Evolutionary conservation across 2,797 vertebrate genomes (phyloP).

Genomic region (Danio aesculapii): DNA sequence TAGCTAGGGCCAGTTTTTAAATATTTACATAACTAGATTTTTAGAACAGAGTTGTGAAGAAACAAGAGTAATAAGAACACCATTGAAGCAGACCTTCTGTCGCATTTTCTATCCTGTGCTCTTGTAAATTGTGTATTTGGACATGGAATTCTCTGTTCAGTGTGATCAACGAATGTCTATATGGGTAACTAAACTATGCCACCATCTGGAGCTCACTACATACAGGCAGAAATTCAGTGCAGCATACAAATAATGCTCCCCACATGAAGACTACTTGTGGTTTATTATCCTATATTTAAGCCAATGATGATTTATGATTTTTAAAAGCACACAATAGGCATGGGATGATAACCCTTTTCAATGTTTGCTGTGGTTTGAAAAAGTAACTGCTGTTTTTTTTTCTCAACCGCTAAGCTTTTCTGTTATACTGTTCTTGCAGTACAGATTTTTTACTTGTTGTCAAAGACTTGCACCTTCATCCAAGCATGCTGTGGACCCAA

Average conservation of each 20-base stretch:
- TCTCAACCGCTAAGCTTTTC: too few species aligned
- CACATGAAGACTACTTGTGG: not conserved
- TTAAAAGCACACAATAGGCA: too few species aligned
- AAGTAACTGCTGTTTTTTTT: too few species aligned
- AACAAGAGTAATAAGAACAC: not conserved
- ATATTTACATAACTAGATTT: slow-evolving; percentile 43
- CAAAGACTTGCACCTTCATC: too few species aligned
- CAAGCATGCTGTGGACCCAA: too few species aligned
- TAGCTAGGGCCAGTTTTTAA: not conserved
- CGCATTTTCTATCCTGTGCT: not conserved
- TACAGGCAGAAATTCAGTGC: not conserved
- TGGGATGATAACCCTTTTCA: too few species aligned
- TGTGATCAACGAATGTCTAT: not conserved
- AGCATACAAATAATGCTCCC: not conserved
- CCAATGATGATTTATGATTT: too few species aligned
- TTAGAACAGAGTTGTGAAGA: slow-evolving; percentile 4
- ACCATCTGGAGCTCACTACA: not conserved
- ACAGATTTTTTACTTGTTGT: too few species aligned
- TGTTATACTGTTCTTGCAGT: too few species aligned
- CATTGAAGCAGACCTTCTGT: not conserved
- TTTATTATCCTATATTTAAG: not conserved
- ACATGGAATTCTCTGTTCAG: not conserved
- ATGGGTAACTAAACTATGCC: not conserved
- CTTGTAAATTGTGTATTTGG: not conserved
- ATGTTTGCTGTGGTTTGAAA: too few species aligned